Percentiles rank a stretch among this genome's conserved stretches.
Conservation (phyloP, 2,113 vertebrate species). For the Spizaetus ornatus region DNA sequence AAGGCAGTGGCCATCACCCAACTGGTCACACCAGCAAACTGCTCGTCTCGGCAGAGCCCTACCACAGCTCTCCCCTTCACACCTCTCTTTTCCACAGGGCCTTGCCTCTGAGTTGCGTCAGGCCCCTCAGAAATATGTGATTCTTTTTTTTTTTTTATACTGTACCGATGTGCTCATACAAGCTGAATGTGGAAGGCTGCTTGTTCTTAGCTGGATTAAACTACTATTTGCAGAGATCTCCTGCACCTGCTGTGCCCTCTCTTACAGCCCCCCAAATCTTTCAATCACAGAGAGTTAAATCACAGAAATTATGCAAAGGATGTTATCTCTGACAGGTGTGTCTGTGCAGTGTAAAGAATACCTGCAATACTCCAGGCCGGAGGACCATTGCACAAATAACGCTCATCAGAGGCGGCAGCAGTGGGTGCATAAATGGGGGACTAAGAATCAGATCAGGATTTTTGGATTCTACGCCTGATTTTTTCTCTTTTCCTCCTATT, state of each 20-base stretch:
- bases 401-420: background rate
- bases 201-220: background rate
- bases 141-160: too few relatives aligned
- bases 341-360: background rate
- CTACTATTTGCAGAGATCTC: background rate
- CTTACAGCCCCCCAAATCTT: background rate
- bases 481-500: background rate
- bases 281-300: background rate
- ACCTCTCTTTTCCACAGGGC: background rate
- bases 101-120: background rate
- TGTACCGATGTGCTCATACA: background rate
- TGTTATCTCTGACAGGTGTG: fast-evolving
- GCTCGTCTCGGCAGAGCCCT: background rate
- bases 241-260: background rate
- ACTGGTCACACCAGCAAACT: background rate
- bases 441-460: background rate
- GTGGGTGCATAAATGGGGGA: background rate
- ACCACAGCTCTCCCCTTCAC: background rate
- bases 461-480: background rate
- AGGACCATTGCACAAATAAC: background rate
- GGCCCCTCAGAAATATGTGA: background rate
- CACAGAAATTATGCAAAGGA: background rate
- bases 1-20: background rate
- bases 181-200: background rate
- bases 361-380: background rate